phyloP scores from a whole-genome alignment of 37 sponge, comb jelly and placozoan genomes.

The Beroe ovata region DNA sequence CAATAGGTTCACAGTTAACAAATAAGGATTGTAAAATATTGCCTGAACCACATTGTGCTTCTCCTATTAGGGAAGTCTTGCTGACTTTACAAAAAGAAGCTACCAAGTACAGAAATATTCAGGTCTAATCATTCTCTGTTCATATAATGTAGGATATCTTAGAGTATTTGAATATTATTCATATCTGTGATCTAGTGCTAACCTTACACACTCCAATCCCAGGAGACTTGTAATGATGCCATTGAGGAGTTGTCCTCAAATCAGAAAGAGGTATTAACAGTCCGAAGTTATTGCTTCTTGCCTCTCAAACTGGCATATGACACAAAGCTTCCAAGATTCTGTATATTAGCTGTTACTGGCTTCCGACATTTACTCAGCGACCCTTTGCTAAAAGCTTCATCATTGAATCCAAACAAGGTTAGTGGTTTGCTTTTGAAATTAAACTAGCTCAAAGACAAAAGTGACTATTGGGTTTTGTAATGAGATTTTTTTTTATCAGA shows the following conservation, averaged over 20 bases:
- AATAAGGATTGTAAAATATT: background rate
- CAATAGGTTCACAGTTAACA: no score
- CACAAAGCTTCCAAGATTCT: conserved; percentile 36
- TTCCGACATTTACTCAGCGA: conserved; percentile 60
- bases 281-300: conserved; percentile 58
- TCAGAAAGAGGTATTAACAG: conserved; percentile 64
- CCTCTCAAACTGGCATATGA: conserved; percentile 61
- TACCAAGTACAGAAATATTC: conserved; percentile 40
- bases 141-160: no score
- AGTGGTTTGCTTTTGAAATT: no score
- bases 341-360: conserved; percentile 62
- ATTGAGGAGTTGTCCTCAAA: conserved; percentile 52
- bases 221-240: conserved; percentile 66
- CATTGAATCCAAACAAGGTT: conserved; percentile 53
- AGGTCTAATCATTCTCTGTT: no score
- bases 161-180: no score
- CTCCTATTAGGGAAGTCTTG: conserved; percentile 42
- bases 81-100: conserved; percentile 56
- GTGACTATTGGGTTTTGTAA: no score
- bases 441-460: no score
- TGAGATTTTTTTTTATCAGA: background rate
- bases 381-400: conserved; percentile 44
- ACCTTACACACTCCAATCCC: no score
- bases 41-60: conserved; percentile 53
- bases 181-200: no score